Conservation (phyloP, 2,113 vertebrate genomes). For the Hypomesus transpacificus region DNA sequence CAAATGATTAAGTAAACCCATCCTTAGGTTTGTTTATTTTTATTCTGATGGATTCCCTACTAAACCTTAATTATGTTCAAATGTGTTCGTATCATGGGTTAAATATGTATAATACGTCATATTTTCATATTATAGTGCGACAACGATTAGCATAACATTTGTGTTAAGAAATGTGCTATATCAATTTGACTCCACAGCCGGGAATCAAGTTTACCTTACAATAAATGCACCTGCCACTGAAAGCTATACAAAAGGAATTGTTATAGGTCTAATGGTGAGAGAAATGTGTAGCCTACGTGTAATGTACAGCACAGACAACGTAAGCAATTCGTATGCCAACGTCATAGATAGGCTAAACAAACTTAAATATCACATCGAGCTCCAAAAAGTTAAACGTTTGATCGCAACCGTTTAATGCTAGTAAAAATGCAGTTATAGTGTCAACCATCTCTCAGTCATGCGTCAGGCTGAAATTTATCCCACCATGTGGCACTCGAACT, state of each 20-base stretch:
- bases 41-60: neutral
- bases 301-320: neutral
- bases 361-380: neutral
- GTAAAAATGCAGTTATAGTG: neutral
- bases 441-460: neutral
- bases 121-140: too few relatives aligned
- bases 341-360: neutral
- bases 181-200: neutral
- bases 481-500: slow-evolving; percentile 52
- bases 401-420: neutral
- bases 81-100: too few relatives aligned
- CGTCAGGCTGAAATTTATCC: neutral
- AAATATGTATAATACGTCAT: too few relatives aligned
- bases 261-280: neutral
- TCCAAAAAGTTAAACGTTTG: neutral
- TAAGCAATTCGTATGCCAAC: too few relatives aligned
- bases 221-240: neutral
- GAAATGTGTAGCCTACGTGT: neutral
- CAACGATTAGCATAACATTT: too few relatives aligned
- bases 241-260: neutral
- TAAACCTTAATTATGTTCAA: neutral
- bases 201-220: neutral
- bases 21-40: neutral
- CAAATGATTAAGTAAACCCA: neutral
- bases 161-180: neutral